Base-by-base conservation (phyloP, 2,113 vertebrate species). In the Oceanodroma tethys region DNA sequence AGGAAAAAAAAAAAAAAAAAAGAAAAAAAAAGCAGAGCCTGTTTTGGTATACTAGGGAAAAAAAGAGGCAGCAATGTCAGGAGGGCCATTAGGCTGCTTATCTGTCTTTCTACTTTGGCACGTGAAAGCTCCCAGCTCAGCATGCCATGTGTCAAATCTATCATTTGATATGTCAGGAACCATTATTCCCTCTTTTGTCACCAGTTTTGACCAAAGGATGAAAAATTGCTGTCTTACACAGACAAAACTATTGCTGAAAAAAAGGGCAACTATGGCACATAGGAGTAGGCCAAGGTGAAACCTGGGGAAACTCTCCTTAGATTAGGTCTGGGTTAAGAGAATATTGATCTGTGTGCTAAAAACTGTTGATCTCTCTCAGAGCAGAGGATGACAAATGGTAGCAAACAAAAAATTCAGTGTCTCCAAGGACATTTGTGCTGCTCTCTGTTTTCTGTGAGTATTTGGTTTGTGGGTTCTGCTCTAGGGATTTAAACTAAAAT, bases 311-410 rank as follows among this genome's bases (percentile, higher is more conserved):
- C 98, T 98, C 98, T 98, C 92, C 97, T 98, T 98, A 98, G 99
- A 99, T 99, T 98, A 99, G 98, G 98, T 98, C 98, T 98, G 98
- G 99, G 99, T 99, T 99, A 99, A 99, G 98, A 98, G 99, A 99
- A 99, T 99, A 99, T 99, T 99, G 99, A 99, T 99, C 99, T 98
- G 98, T 99, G 98, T 98, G 99, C 98, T 98, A 98, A 99, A 98
- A 99, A 99, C 98, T 99, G 99, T 99, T 99, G 99, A 99, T 99
- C 99, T 99, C 99, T 99, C 99, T 99, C 98, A 98, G 98, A 99
- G 98, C 98, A 98, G 98, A 98, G 97, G 98, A 99, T 99, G 99
- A 99, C 99, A 99, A 99, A 99, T 99, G 98, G 98, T 98, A 98
- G 98, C 98, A 99, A 99, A 99, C 98, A 99, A 98, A 99, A 99